Conservation (phyloP, 2,888 invertebrate species). For the Drosophila basisetae region DNA sequence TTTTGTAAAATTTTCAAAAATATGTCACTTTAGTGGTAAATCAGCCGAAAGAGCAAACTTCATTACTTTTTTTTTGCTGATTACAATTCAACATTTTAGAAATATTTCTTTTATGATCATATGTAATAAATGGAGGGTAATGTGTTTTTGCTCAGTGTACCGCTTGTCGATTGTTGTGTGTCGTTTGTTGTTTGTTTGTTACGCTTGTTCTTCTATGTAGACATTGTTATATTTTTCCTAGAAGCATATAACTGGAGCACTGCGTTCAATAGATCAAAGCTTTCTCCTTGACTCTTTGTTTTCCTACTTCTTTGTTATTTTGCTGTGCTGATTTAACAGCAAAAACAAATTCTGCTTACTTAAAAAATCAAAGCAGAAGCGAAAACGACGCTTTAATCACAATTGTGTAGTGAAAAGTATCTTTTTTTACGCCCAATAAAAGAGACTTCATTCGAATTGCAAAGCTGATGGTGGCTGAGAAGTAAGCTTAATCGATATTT, state of each 20-base stretch:
- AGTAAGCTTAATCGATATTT: neutral
- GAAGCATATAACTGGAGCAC: conserved; percentile 14
- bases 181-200: neutral
- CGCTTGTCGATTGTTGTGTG: neutral
- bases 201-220: neutral
- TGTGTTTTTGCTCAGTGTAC: neutral
- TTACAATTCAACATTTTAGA: neutral
- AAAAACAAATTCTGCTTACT: neutral
- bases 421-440: neutral
- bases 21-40: neutral
- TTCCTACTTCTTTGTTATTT: neutral
- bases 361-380: neutral
- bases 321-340: neutral
- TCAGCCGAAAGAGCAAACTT: neutral
- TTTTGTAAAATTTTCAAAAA: neutral
- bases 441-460: neutral
- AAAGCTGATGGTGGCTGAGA: neutral
- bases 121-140: neutral
- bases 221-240: neutral
- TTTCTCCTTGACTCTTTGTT: neutral
- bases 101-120: neutral
- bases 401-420: neutral
- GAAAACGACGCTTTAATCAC: neutral
- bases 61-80: neutral
- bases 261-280: neutral